Conservation (phyloP, 2,113 vertebrate species). For the Pycnonotus jocosus region DNA sequence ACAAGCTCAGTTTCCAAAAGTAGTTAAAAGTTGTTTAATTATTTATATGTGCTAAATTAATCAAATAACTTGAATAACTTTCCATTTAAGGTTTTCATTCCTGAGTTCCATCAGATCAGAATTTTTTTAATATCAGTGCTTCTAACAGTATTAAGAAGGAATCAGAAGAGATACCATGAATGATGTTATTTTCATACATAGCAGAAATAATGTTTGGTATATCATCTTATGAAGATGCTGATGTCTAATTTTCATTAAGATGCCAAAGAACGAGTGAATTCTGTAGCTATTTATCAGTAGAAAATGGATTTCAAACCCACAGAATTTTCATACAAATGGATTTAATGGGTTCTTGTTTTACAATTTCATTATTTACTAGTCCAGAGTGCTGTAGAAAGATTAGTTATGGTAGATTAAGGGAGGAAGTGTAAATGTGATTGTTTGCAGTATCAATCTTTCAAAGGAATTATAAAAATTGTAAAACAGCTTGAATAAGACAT, state of each 20-base stretch:
- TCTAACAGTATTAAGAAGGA: neutral
- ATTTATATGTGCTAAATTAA: neutral
- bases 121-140: neutral
- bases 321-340: neutral
- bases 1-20: neutral
- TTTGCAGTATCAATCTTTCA: neutral
- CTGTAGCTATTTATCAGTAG: neutral
- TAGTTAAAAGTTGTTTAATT: neutral
- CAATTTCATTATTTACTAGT: neutral
- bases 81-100: conserved; percentile 21
- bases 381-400: neutral
- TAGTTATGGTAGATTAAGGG: neutral
- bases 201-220: neutral
- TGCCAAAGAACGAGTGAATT: neutral
- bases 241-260: neutral
- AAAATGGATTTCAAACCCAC: neutral
- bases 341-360: neutral
- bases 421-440: neutral
- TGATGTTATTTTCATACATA: neutral
- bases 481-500: neutral
- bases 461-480: neutral
- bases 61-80: conserved; percentile 22
- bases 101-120: neutral
- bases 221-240: neutral
- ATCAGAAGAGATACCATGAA: neutral